Evolutionary conservation across 1,140 invertebrate genomes (phyloP).

Genomic region (Ostrea denselamellosa): DNA sequence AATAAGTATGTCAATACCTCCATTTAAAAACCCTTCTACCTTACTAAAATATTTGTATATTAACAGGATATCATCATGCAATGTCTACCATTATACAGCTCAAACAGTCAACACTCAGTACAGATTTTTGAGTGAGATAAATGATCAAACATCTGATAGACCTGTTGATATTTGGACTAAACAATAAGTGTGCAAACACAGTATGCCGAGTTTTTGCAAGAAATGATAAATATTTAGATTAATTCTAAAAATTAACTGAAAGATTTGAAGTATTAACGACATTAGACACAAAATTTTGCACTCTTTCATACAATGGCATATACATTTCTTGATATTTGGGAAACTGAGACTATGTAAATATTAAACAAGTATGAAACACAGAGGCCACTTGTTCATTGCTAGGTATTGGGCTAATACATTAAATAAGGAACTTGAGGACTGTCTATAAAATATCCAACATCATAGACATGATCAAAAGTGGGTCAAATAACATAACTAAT

Average conservation of each 20-base stretch:
- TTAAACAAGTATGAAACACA: neutral
- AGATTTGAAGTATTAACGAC: neutral
- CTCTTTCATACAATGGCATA: neutral
- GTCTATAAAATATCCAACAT: slow-evolving; percentile 21
- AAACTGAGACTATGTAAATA: neutral
- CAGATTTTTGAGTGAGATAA: slow-evolving; percentile 24
- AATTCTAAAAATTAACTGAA: neutral
- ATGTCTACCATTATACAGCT: slow-evolving; percentile 4
- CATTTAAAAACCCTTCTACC: slow-evolving; percentile 27
- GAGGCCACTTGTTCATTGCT: slow-evolving; percentile 30
- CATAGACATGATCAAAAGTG: neutral
- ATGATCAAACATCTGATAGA: neutral
- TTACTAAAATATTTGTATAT: slow-evolving; percentile 39
- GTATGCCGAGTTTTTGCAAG: neutral
- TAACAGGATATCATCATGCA: slow-evolving; percentile 7
- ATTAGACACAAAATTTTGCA: neutral
- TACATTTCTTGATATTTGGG: neutral
- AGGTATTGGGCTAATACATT: neutral
- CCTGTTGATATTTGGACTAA: neutral
- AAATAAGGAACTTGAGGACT: neutral
- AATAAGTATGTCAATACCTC: slow-evolving; percentile 25
- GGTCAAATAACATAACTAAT: neutral
- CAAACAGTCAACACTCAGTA: neutral
- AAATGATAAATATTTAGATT: neutral
- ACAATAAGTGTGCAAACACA: neutral